These are phyloP conservation scores for Caenorhabditis imperialis DNA, from an alignment of 2,888 invertebrate species.

Conservation along the genomic window DNA sequence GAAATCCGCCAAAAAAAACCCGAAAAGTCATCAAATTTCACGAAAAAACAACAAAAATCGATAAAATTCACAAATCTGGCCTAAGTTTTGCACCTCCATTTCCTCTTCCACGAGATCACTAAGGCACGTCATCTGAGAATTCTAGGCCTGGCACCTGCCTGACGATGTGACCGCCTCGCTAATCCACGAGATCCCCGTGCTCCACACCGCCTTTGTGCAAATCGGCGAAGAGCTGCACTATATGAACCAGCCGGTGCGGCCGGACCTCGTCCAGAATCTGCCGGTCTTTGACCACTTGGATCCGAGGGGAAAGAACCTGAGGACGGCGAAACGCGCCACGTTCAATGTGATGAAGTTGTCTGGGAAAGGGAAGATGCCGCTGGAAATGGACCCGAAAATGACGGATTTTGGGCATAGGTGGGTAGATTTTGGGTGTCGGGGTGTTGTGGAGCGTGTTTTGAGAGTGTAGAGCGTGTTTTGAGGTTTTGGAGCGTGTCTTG, in stretches of 20 bases:
- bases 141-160: conserved; percentile 49
- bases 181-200: conserved; percentile 61
- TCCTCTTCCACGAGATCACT: too few relatives aligned
- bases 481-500: too few relatives aligned
- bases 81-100: too few relatives aligned
- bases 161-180: conserved; percentile 46
- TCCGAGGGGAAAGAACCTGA: not conserved
- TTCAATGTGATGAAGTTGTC: conserved; percentile 51
- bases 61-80: too few relatives aligned
- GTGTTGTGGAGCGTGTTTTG: too few relatives aligned
- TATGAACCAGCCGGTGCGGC: conserved; percentile 80
- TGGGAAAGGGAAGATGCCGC: conserved; percentile 48
- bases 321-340: not conserved
- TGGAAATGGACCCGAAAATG: conserved; percentile 64
- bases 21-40: too few relatives aligned
- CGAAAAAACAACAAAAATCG: too few relatives aligned
- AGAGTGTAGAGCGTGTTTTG: not conserved
- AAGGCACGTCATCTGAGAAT: too few relatives aligned
- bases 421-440: conserved; percentile 5
- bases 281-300: conserved; percentile 12
- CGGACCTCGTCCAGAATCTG: conserved; percentile 28
- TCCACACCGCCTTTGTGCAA: conserved; percentile 84
- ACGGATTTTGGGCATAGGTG: conserved; percentile 67
- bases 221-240: conserved; percentile 84
- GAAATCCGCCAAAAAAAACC: too few relatives aligned